Conservation (phyloP, 2,888 invertebrate species). For the Xestia ashworthii region DNA sequence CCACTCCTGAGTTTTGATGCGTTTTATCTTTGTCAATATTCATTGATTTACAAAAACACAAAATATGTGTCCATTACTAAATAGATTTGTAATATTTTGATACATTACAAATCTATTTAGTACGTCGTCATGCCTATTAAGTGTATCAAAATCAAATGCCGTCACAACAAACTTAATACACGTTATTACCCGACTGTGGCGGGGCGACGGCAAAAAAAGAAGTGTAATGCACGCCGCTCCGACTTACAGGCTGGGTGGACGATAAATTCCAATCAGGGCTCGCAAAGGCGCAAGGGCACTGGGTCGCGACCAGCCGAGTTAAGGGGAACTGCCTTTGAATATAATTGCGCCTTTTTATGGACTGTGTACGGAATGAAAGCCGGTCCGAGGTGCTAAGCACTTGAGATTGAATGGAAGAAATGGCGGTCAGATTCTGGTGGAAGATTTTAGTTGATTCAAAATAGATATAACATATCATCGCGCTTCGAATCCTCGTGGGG, state of each 20-base stretch:
- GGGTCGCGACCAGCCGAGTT: constrained; percentile 78
- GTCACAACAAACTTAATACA: constrained; percentile 57
- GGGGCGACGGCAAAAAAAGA: constrained; percentile 58
- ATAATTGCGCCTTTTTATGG: constrained; percentile 47
- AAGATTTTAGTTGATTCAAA: not conserved
- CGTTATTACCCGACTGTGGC: constrained; percentile 54
- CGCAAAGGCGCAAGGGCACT: constrained; percentile 82
- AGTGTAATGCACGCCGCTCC: constrained; percentile 71
- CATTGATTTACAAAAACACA: too few relatives aligned
- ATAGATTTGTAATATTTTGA: too few relatives aligned
- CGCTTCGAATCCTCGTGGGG: too few relatives aligned
- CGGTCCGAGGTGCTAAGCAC: constrained; percentile 25
- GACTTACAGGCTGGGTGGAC: constrained; percentile 80
- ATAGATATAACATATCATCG: too few relatives aligned
- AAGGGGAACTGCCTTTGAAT: constrained; percentile 66
- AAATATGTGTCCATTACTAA: too few relatives aligned
- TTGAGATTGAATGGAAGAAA: not conserved
- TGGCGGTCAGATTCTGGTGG: not conserved
- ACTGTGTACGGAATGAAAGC: constrained; percentile 15
- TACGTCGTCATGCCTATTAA: not conserved
- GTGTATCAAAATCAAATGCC: constrained; percentile 41
- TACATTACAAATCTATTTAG: too few relatives aligned
- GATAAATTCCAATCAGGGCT: constrained; percentile 87
- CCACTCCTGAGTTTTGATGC: too few relatives aligned
- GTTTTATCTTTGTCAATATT: too few relatives aligned